A percentile compares a stretch with the other conserved stretches of the same genome.
phyloP scores from a whole-genome alignment of 2,888 invertebrate species.

The Plebejus argus region DNA sequence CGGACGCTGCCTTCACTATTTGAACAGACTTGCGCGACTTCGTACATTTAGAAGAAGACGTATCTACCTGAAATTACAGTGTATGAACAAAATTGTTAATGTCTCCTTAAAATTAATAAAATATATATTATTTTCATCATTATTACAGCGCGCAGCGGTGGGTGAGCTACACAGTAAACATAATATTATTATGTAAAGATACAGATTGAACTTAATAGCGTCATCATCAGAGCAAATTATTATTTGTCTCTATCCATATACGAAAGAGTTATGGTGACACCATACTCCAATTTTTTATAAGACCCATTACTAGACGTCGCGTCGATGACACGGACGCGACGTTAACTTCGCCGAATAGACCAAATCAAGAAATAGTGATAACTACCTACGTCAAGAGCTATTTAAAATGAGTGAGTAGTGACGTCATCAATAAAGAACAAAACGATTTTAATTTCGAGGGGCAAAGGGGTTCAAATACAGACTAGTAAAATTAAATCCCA shows the following conservation, averaged over 20 bases:
- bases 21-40: constrained; percentile 40
- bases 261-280: not conserved
- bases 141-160: not conserved
- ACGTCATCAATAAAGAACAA: not conserved
- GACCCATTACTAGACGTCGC: not conserved
- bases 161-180: not conserved
- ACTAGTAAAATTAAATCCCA: not conserved
- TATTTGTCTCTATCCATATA: too few relatives aligned
- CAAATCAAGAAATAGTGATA: constrained; percentile 10
- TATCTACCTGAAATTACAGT: not conserved
- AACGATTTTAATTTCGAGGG: not conserved
- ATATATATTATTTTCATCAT: not conserved
- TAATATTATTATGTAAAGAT: not conserved
- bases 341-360: constrained; percentile 12
- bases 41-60: not conserved
- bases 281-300: not conserved
- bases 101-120: too few relatives aligned
- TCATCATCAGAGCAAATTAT: not conserved
- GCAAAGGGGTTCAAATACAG: not conserved
- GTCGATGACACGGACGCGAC: too few relatives aligned
- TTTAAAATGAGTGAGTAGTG: not conserved
- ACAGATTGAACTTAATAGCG: not conserved
- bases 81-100: not conserved
- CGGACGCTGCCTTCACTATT: constrained; percentile 74
- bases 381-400: constrained; percentile 10